A percentile compares a stretch with the other conserved stretches of the same genome.
Conservation (phyloP, 2,113 vertebrate species). For the Erinaceus europaeus region DNA sequence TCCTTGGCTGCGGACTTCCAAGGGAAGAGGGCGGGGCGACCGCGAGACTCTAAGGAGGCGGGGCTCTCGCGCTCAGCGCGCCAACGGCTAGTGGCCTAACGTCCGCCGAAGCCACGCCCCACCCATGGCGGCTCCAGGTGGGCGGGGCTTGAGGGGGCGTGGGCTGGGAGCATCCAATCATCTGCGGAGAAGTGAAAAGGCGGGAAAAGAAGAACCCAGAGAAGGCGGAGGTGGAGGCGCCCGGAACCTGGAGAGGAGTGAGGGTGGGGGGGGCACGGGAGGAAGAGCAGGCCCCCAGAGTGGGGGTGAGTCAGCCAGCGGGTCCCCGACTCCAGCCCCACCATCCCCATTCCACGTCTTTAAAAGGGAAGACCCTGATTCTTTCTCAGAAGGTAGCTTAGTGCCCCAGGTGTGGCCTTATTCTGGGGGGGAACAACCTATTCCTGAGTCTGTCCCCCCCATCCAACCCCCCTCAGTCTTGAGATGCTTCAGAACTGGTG, state of each 20-base stretch:
- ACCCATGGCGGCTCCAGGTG: neutral
- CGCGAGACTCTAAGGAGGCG: neutral
- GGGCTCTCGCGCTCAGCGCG: neutral
- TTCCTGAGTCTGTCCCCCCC: neutral
- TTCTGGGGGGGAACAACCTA: neutral
- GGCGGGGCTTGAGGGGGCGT: neutral
- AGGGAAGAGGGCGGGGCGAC: neutral
- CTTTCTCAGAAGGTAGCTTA: conserved; percentile 21
- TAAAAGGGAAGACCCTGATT: neutral
- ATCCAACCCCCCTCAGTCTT: neutral
- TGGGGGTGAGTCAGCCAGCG: neutral
- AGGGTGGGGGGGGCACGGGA: neutral
- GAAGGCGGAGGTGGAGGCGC: neutral
- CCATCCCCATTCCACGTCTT: neutral
- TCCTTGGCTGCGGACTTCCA: neutral
- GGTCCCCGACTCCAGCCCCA: neutral
- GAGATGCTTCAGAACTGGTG: neutral
- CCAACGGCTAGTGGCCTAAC: conserved; percentile 65
- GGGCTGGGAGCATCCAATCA: neutral
- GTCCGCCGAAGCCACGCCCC: conserved; percentile 51
- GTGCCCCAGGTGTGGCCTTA: neutral
- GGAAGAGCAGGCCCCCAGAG: neutral
- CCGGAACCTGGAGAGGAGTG: neutral
- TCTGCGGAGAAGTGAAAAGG: conserved; percentile 57
- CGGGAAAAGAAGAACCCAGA: conserved; percentile 68